These are phyloP conservation scores for Drosophila siamana DNA, from an alignment of 2,888 invertebrate species.

Conservation along the genomic window DNA sequence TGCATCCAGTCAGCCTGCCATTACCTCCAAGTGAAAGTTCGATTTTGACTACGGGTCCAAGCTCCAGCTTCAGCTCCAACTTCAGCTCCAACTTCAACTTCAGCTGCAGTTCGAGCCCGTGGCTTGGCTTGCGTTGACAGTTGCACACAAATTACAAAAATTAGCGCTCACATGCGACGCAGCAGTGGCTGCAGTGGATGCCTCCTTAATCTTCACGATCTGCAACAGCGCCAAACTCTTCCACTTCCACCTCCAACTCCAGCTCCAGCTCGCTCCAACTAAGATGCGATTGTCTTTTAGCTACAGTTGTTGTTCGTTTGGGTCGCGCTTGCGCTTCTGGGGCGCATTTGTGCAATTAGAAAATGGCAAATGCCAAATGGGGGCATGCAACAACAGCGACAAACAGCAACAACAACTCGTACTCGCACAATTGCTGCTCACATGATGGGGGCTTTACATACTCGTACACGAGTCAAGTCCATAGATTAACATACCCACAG, in stretches of 20 bases:
- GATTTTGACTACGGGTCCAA: conserved; percentile 14
- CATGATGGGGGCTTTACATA: conserved; percentile 50
- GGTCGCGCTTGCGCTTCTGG: conserved; percentile 55
- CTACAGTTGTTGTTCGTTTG: conserved; percentile 37
- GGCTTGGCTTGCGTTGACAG: conserved; percentile 65
- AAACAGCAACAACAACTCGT: conserved; percentile 29
- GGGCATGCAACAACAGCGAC: conserved; percentile 52
- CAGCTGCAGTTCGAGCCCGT: conserved; percentile 39
- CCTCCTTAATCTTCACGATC: conserved; percentile 59
- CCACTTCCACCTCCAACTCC: background rate
- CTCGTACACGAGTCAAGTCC: conserved; percentile 29
- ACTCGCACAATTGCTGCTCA: conserved; percentile 27
- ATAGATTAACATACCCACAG: conserved; percentile 65
- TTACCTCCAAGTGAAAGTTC: conserved; percentile 70
- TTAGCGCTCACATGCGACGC: conserved; percentile 68
- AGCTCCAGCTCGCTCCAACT: background rate
- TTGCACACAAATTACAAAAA: conserved; percentile 75
- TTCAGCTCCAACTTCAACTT: conserved; percentile 21
- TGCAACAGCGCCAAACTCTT: conserved; percentile 2
- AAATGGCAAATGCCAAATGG: conserved; percentile 71
- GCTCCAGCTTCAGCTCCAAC: conserved; percentile 9
- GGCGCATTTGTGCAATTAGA: conserved; percentile 69
- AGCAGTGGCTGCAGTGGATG: conserved; percentile 35
- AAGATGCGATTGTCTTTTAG: conserved; percentile 46
- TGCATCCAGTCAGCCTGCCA: conserved; percentile 37